Percentiles rank a stretch among this genome's conserved stretches.
Conservation (phyloP, 2,113 vertebrate species). For the Daubentonia madagascariensis region DNA sequence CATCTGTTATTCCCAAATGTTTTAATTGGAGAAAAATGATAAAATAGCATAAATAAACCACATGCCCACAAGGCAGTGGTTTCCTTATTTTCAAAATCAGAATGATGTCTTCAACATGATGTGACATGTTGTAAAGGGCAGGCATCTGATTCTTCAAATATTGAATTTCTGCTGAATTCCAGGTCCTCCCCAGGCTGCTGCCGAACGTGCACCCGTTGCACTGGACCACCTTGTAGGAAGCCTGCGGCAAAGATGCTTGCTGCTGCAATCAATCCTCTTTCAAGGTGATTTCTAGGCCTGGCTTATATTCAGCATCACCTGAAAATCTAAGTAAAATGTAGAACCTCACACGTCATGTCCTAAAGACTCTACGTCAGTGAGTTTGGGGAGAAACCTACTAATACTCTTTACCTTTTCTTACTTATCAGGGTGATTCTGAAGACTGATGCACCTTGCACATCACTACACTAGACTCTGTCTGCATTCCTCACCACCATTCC, state of each 20-base stretch:
- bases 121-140: background rate
- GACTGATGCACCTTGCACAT: background rate
- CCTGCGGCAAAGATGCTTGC: background rate
- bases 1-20: background rate
- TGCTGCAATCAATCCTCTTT: background rate
- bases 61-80: background rate
- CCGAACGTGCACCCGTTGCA: background rate
- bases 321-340: background rate
- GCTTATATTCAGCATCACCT: background rate
- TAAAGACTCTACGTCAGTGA: background rate
- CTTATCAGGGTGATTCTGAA: background rate
- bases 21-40: background rate
- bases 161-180: background rate
- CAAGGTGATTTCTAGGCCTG: background rate
- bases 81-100: background rate
- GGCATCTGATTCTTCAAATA: background rate
- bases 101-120: background rate
- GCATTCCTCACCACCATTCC: background rate
- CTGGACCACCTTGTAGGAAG: background rate
- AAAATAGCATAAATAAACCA: background rate
- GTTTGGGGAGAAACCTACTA: background rate
- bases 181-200: background rate
- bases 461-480: background rate
- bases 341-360: background rate
- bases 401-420: background rate